Base-by-base conservation (phyloP, 2,113 vertebrate genomes). In the Lamprologus sp. region DNA sequence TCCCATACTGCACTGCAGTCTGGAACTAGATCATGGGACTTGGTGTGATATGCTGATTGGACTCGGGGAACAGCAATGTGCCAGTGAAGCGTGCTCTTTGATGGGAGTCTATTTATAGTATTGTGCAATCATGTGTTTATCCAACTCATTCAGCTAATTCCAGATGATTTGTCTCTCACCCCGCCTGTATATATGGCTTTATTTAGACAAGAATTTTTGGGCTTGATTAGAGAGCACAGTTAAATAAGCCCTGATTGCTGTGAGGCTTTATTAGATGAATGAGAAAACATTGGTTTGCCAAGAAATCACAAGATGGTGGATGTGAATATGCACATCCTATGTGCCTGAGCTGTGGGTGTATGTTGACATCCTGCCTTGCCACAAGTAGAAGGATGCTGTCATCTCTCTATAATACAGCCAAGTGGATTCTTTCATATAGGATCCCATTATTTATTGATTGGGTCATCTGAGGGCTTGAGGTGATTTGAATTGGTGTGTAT, bases 81-180 rank as follows among this genome's bases (percentile, higher is more conserved):
- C 88, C 94, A 92, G 85, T 15, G 77, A 94, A 85, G 87, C 88
- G 33, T 84, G 79, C 60, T 88, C 90, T 92, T 92, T 91, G 94
- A 94, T 89, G 90, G 90, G 81, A 68, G 84, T 92, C 95, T 96
- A 95, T 94, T 95, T 94, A 94, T 96, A 95, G 93, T 86, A 80
- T 65, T 54, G 84, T 91, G 93, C 90, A 93, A 91, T 95, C 91
- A 89, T 93, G 91, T 94, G 93, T 94, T 95, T 93, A 93, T 92
- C 90, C 89, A 89, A 92, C 90, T 95, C 91, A 92, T 94, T 95
- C 91, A 92, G 92, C 89, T 93, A 87, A 93, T 93, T 95, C 91
- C 90, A 92, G 92, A 94, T 93, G 87, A 93, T 94, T 91, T 93
- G 87, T 94, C 92, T 88, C 87, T 80, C 77, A 58, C 88, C 82